These are phyloP conservation scores for Rhagium mordax DNA, from an alignment of 2,888 invertebrate genomes.

Conservation along the genomic window DNA sequence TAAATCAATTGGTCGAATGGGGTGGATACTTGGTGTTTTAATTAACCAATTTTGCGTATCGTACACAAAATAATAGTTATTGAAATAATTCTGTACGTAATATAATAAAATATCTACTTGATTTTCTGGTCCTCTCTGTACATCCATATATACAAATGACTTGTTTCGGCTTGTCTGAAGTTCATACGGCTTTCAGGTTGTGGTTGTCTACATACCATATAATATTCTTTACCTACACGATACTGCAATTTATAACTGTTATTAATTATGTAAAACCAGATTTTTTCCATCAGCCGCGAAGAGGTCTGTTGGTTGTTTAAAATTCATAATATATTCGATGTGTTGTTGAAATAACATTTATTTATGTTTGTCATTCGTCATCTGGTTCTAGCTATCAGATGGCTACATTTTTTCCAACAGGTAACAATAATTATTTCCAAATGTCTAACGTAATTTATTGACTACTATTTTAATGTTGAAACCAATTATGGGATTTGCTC, in stretches of 20 bases:
- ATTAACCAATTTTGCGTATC: no score
- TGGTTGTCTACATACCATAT: constrained; percentile 29
- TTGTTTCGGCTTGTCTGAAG: constrained; percentile 25
- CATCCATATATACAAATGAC: constrained; percentile 17
- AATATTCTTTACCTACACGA: constrained; percentile 34
- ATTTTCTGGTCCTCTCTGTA: constrained; percentile 14
- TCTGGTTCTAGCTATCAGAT: background rate
- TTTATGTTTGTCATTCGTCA: constrained; percentile 21
- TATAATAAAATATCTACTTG: background rate
- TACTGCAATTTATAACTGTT: constrained; percentile 42
- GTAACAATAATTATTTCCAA: background rate
- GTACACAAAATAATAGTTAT: no score
- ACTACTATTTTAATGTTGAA: background rate
- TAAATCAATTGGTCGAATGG: no score
- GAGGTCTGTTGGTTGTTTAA: constrained; percentile 12
- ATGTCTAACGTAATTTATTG: background rate
- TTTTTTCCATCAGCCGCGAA: constrained; percentile 25
- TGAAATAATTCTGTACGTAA: background rate
- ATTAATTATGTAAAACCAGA: constrained; percentile 38
- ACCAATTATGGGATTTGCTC: background rate
- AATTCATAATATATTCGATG: constrained; percentile 19
- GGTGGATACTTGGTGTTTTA: no score
- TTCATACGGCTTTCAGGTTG: constrained; percentile 24
- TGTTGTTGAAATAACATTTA: constrained; percentile 25
- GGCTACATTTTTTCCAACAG: background rate